A percentile compares a stretch with the other conserved stretches of the same genome.
phyloP scores from a whole-genome alignment of 2,888 invertebrate genomes.

The Acleris literana region DNA sequence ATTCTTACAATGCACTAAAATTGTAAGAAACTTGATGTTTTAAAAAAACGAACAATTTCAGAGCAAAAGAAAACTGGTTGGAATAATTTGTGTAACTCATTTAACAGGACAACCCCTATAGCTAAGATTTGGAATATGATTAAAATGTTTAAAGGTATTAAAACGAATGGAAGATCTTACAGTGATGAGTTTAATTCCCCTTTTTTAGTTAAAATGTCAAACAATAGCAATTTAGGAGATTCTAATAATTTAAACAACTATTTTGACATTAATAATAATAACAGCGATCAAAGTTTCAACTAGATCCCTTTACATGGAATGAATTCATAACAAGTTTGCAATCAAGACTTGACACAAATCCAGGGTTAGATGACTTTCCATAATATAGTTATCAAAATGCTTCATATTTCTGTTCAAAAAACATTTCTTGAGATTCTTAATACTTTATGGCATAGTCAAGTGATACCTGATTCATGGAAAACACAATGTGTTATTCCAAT shows the following conservation, averaged over 20 bases:
- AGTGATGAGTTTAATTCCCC: neutral
- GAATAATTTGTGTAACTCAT: constrained; percentile 1
- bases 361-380: neutral
- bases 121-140: constrained; percentile 3
- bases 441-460: constrained; percentile 4
- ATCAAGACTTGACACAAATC: neutral
- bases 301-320: neutral
- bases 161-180: neutral
- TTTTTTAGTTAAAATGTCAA: too few species aligned
- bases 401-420: neutral
- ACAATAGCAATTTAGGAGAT: too few species aligned
- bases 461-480: constrained; percentile 1
- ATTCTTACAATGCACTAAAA: constrained; percentile 3
- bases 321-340: neutral
- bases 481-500: constrained; percentile 8
- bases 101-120: neutral
- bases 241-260: neutral
- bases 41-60: too few species aligned
- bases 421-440: neutral
- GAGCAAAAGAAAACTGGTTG: too few species aligned
- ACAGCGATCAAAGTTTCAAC: neutral
- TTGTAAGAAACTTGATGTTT: neutral
- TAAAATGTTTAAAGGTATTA: neutral
- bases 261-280: neutral
- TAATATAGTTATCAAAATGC: neutral